These are phyloP conservation scores for Pitangus sulphuratus DNA, from an alignment of 2,797 vertebrate genomes.

Conservation along the genomic window DNA sequence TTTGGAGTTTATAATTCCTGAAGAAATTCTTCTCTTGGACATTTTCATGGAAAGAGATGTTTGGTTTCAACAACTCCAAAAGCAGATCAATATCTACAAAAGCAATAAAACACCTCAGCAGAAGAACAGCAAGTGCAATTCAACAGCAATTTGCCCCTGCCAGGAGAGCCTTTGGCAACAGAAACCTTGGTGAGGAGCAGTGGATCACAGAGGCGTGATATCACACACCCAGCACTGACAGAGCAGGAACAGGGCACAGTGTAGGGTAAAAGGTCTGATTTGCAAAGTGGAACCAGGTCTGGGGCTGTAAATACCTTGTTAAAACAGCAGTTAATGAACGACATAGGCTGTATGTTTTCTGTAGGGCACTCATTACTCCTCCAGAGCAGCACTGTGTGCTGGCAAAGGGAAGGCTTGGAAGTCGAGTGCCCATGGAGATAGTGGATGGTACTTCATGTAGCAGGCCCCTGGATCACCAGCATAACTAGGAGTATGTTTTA, in stretches of 20 bases:
- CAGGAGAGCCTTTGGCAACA: not conserved
- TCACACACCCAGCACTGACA: not conserved
- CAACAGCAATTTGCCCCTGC: not conserved
- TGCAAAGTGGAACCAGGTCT: not conserved
- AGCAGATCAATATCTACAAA: conserved; percentile 9
- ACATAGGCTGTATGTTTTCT: not conserved
- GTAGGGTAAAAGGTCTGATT: not conserved
- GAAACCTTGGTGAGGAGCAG: not conserved
- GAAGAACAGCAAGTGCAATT: not conserved
- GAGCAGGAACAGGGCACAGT: not conserved
- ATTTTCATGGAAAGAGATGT: not conserved
- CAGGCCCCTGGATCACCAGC: not conserved
- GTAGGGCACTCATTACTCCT: rapidly evolving
- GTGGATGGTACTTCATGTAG: not conserved
- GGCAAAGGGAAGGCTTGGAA: not conserved
- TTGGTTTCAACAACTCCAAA: not conserved
- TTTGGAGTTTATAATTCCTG: not conserved
- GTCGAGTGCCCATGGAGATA: not conserved
- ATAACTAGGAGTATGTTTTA: not conserved
- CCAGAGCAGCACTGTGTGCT: not conserved
- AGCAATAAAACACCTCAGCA: conserved; percentile 5
- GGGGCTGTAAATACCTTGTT: not conserved
- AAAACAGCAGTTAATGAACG: not conserved
- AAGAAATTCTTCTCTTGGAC: conserved; percentile 2
- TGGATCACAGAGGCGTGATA: not conserved